A percentile compares a stretch with the other conserved stretches of the same genome.
These are phyloP conservation scores for Hycleus phaleratus DNA, from an alignment of 1,140 invertebrate genomes.

Conservation along the genomic window DNA sequence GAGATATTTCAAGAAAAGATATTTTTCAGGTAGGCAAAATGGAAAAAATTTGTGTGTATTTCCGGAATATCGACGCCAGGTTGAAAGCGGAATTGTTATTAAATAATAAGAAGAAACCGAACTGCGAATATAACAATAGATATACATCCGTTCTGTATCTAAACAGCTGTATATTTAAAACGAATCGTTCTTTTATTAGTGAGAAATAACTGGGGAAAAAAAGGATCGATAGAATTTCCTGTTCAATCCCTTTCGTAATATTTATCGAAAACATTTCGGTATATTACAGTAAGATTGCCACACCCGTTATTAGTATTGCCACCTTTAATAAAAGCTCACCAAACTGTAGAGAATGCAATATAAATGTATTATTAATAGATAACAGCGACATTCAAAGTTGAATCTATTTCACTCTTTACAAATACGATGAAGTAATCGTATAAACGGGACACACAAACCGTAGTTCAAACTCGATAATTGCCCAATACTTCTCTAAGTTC, in stretches of 20 bases:
- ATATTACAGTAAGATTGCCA: neutral
- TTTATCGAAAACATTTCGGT: too few species aligned
- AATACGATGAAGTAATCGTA: slow-evolving; percentile 12
- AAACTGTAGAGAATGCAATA: slow-evolving; percentile 5
- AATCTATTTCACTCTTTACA: neutral
- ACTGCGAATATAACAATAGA: too few species aligned
- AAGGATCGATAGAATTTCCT: slow-evolving; percentile 10
- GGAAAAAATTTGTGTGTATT: too few species aligned
- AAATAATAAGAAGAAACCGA: too few species aligned
- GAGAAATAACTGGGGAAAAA: too few species aligned
- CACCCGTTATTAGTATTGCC: neutral
- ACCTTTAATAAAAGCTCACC: neutral
- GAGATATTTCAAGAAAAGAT: too few species aligned
- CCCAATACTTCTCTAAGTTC: slow-evolving; percentile 4
- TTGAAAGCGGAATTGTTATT: too few species aligned
- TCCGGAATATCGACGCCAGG: too few species aligned
- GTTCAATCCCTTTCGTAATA: slow-evolving; percentile 9
- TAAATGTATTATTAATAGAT: slow-evolving; percentile 4
- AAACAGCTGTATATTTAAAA: too few species aligned
- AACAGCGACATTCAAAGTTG: slow-evolving; percentile 5
- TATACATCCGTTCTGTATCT: too few species aligned
- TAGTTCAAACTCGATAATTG: slow-evolving; percentile 2
- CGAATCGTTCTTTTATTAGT: too few species aligned
- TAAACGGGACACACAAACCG: slow-evolving; percentile 5
- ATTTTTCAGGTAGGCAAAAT: too few species aligned